phyloP scores from a whole-genome alignment of 92 coral and sea anemone species.

The Plumapathes pennacea region DNA sequence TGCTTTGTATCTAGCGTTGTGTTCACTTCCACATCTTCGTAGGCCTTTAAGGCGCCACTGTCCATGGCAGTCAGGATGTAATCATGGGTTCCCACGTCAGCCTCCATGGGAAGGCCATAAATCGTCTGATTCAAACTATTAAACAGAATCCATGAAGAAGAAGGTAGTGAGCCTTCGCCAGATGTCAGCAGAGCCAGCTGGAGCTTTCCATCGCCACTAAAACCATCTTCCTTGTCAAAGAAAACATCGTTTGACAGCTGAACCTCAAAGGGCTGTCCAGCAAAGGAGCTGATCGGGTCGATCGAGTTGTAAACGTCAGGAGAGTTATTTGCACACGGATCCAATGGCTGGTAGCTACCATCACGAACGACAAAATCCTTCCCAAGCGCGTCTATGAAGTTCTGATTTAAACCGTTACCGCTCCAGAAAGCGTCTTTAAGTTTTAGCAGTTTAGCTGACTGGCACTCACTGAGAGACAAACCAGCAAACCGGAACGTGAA shows the following conservation, averaged over 20 bases:
- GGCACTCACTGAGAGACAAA: conserved; percentile 42
- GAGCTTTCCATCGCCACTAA: conserved; percentile 54
- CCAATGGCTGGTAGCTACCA: conserved; percentile 49
- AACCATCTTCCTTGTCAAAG: conserved; percentile 56
- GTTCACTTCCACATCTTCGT: conserved; percentile 41
- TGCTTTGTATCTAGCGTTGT: conserved; percentile 27
- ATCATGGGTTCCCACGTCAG: conserved; percentile 7
- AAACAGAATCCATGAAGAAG: conserved; percentile 55
- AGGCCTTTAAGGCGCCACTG: conserved; percentile 35
- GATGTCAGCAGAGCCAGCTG: conserved; percentile 23
- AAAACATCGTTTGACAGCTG: conserved; percentile 55
- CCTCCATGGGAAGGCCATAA: conserved; percentile 67
- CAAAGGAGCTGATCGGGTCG: neutral
- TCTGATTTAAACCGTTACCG: conserved; percentile 38
- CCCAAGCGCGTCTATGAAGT: conserved; percentile 30
- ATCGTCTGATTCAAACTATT: conserved; percentile 53
- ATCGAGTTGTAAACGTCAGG: conserved; percentile 35
- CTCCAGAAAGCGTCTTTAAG: conserved; percentile 47
- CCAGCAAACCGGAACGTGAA: conserved; percentile 60
- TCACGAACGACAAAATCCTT: conserved; percentile 54
- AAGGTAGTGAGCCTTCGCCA: conserved; percentile 16
- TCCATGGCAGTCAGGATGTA: conserved; percentile 56
- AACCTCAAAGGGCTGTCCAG: conserved; percentile 52
- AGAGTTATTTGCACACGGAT: conserved; percentile 36
- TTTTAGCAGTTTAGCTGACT: conserved; percentile 16